Evolutionary conservation across 2,888 invertebrate species (phyloP).

Genomic region (Junonia oenone): DNA sequence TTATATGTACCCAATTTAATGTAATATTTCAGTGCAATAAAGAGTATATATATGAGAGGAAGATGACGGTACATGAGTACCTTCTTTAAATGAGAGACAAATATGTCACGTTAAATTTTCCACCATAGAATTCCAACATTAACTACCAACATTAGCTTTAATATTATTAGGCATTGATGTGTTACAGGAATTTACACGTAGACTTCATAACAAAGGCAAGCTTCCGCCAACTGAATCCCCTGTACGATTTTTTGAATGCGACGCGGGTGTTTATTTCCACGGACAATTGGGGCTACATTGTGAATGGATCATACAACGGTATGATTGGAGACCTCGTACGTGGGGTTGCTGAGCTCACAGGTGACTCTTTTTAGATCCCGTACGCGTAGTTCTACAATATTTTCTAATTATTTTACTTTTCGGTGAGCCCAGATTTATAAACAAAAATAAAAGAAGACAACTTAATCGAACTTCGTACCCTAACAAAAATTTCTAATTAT

Average conservation of each 20-base stretch:
- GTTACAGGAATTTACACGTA: constrained; percentile 9
- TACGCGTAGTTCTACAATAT: not conserved
- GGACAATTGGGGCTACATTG: constrained; percentile 52
- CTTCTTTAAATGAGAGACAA: not conserved
- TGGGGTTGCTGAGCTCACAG: constrained; percentile 52
- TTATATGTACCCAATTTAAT: no score
- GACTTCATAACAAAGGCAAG: constrained; percentile 38
- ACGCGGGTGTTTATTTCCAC: constrained; percentile 38
- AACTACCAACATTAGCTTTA: not conserved
- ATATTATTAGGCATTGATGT: not conserved
- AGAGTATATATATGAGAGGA: no score
- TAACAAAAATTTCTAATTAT: no score
- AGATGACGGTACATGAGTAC: no score
- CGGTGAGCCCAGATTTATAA: no score
- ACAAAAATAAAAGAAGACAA: not conserved
- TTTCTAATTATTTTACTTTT: no score
- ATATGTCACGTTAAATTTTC: not conserved
- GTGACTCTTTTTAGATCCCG: constrained; percentile 30
- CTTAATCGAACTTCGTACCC: no score
- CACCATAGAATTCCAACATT: no score
- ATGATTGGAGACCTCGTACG: constrained; percentile 47
- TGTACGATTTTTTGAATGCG: constrained; percentile 55
- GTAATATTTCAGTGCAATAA: no score
- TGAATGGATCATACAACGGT: constrained; percentile 54
- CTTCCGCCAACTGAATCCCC: constrained; percentile 37